Conservation (phyloP, 2,113 vertebrate species). For the Tenrec ecaudatus region DNA sequence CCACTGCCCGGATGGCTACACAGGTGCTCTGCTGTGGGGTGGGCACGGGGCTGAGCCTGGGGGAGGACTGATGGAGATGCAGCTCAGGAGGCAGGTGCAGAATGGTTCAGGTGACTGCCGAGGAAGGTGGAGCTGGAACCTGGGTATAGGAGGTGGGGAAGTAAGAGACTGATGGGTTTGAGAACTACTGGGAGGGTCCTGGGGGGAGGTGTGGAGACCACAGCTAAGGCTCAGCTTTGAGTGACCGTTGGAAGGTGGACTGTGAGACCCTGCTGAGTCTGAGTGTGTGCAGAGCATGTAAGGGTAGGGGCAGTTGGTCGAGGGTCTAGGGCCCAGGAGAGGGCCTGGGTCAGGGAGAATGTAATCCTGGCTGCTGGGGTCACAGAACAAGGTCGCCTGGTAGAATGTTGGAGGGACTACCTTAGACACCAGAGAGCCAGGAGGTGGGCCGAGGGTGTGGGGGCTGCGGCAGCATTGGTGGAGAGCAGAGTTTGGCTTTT, state of each 20-base stretch:
- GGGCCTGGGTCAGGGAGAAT: not conserved
- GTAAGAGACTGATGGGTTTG: not conserved
- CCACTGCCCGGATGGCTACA: constrained; percentile 90
- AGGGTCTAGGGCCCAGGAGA: not conserved
- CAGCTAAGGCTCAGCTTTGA: not conserved
- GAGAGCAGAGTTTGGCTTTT: not conserved
- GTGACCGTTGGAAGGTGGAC: not conserved
- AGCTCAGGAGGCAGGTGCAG: not conserved
- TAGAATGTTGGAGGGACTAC: not conserved
- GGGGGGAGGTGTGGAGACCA: not conserved
- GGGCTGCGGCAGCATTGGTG: too few species aligned
- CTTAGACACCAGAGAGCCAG: not conserved
- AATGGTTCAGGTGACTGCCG: not conserved
- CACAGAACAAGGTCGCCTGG: not conserved
- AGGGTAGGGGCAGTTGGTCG: not conserved
- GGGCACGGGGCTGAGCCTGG: not conserved
- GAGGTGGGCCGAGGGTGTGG: not conserved
- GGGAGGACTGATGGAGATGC: not conserved
- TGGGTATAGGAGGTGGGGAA: not conserved
- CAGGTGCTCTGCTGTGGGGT: constrained; percentile 86
- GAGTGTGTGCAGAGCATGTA: not conserved
- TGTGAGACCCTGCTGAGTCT: not conserved
- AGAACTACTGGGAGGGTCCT: not conserved
- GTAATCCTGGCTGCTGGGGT: not conserved
- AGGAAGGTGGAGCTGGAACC: not conserved